Conservation (phyloP, 2,113 vertebrate species). For the Sorex araneus region DNA sequence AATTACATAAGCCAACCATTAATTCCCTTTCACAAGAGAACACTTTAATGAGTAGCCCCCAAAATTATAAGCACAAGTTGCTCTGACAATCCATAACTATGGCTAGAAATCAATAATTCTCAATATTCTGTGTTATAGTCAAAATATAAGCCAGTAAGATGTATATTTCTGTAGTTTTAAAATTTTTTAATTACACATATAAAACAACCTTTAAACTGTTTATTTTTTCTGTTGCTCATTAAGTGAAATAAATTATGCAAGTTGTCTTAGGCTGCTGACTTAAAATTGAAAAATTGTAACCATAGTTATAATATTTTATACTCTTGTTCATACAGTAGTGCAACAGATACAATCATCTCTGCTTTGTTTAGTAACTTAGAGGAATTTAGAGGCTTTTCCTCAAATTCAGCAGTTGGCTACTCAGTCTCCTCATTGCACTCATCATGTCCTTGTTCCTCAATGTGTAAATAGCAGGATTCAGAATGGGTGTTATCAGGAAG, state of each 20-base stretch:
- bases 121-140: background rate
- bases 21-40: background rate
- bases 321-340: background rate
- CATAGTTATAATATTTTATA: background rate
- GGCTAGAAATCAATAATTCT: background rate
- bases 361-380: background rate
- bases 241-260: background rate
- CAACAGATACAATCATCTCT: background rate
- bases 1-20: background rate
- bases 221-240: background rate
- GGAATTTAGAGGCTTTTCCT: background rate
- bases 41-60: background rate
- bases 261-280: background rate
- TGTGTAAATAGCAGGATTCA: conserved; percentile 76
- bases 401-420: background rate
- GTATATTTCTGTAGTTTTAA: background rate
- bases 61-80: background rate
- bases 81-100: background rate
- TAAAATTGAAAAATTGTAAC: background rate
- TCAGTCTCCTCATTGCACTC: conserved; percentile 53
- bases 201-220: background rate
- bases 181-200: background rate
- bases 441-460: conserved; percentile 75
- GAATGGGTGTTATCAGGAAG: conserved; percentile 61
- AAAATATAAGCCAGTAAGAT: background rate